Conservation (phyloP, 2,113 vertebrate genomes). For the Hemichromis elongatus region DNA sequence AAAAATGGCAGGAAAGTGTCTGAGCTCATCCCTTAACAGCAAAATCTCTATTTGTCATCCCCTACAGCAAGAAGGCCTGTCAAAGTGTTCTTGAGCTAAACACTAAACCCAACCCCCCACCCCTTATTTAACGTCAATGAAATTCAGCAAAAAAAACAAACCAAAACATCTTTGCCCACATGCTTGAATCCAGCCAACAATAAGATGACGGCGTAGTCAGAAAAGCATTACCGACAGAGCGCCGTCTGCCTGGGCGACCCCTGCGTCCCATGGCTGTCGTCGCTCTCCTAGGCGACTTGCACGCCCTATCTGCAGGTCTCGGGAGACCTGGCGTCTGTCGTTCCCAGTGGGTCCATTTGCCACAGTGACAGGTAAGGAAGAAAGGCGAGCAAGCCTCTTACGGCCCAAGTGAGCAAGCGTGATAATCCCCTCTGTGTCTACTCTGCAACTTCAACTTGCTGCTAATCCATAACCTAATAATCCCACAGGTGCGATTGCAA, state of each 20-base stretch:
- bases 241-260: constrained; percentile 15
- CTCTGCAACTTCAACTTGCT: constrained; percentile 73
- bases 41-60: not conserved
- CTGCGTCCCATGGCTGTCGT: constrained; percentile 47
- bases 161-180: not conserved
- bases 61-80: not conserved
- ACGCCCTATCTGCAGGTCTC: constrained; percentile 4
- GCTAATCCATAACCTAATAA: constrained; percentile 68
- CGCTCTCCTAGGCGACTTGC: constrained; percentile 1
- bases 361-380: constrained; percentile 3
- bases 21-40: not conserved
- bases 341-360: constrained; percentile 31
- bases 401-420: constrained; percentile 14
- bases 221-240: constrained; percentile 66
- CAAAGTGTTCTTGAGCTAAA: not conserved
- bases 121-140: not conserved
- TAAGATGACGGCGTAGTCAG: not conserved
- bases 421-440: constrained; percentile 72
- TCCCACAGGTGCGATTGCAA: constrained; percentile 46
- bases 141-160: not conserved
- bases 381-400: constrained; percentile 67
- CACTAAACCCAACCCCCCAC: not conserved
- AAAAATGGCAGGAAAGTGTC: not conserved
- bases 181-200: not conserved
- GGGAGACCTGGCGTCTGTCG: not conserved